phyloP scores from a whole-genome alignment of 2,113 vertebrate genomes.

The Coreoperca whiteheadi region DNA sequence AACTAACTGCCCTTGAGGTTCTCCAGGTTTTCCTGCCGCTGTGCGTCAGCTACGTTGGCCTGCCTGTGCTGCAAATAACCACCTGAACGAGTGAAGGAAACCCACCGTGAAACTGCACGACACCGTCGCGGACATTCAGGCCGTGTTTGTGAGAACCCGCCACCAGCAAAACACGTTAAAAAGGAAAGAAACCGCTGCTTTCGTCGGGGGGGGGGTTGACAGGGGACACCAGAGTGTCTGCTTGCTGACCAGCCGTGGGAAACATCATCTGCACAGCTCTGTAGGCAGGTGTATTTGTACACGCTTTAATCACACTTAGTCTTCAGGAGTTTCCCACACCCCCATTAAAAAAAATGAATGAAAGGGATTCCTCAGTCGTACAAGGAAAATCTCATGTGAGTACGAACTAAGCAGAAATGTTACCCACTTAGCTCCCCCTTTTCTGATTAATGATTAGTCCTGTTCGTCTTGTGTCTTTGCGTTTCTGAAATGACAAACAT shows the following conservation, averaged over 20 bases:
- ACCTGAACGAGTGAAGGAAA: constrained; percentile 17
- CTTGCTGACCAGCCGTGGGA: background rate
- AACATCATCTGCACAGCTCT: background rate
- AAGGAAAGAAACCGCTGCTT: constrained; percentile 27
- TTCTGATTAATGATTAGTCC: too few relatives aligned
- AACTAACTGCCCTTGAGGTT: constrained; percentile 66
- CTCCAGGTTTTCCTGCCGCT: constrained; percentile 15
- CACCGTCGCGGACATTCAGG: background rate
- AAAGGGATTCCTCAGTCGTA: background rate
- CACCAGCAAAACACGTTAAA: constrained; percentile 12
- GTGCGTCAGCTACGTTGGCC: background rate
- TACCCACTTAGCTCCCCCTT: too few relatives aligned
- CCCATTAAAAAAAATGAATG: background rate
- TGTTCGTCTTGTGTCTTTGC: background rate
- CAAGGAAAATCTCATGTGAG: background rate
- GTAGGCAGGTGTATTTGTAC: background rate
- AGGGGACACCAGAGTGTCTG: background rate
- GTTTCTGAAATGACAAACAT: background rate
- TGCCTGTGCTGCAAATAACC: constrained; percentile 24
- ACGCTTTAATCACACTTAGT: constrained; percentile 12
- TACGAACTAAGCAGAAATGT: background rate
- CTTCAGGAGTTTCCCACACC: background rate
- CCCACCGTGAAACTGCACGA: constrained; percentile 35
- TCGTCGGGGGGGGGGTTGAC: background rate
- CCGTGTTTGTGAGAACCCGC: constrained; percentile 4